Percentiles rank a stretch among this genome's conserved stretches.
phyloP scores from a whole-genome alignment of 1,140 invertebrate species.

The Reticulitermes speratus region DNA sequence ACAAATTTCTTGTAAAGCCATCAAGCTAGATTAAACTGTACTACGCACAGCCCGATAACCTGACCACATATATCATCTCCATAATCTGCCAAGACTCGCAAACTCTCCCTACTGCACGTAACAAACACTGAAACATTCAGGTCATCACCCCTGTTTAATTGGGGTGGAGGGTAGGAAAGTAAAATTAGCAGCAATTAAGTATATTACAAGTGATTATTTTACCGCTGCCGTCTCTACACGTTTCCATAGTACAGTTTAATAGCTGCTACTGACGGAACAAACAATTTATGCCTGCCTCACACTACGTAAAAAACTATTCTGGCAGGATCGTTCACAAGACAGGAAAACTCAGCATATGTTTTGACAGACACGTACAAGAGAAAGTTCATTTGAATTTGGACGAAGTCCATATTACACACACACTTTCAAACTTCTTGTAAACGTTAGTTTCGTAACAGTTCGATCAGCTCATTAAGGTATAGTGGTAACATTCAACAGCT shows the following conservation, averaged over 20 bases:
- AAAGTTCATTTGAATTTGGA: conserved; percentile 6
- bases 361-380: neutral
- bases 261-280: neutral
- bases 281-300: neutral
- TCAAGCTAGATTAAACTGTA: neutral
- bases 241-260: neutral
- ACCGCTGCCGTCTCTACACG: neutral
- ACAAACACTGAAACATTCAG: neutral
- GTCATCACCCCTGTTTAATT: neutral
- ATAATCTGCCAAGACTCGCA: too few species aligned
- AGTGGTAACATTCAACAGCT: too few species aligned
- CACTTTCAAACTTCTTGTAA: conserved; percentile 2
- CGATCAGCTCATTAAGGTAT: too few species aligned
- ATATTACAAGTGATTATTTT: neutral
- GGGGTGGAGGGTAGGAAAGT: neutral
- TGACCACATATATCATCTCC: neutral
- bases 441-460: neutral
- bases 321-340: neutral
- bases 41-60: neutral
- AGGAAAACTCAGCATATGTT: neutral
- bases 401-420: neutral
- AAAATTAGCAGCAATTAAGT: neutral
- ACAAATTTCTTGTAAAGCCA: neutral
- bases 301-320: neutral
- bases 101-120: neutral